Base-by-base conservation (phyloP, 2,113 vertebrate genomes). In the Silurus asotus region DNA sequence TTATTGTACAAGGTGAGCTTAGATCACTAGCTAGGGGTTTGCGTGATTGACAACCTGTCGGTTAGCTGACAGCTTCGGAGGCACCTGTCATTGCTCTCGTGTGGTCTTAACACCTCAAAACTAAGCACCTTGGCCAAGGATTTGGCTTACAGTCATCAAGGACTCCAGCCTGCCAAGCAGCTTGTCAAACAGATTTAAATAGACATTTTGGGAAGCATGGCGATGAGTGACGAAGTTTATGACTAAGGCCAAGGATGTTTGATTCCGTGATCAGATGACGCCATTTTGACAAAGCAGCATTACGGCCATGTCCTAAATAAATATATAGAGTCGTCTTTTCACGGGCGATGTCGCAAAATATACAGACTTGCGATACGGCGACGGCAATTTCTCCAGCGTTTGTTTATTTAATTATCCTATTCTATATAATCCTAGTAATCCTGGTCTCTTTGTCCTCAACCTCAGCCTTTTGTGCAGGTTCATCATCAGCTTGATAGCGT, bases 1-100 rank as follows among this genome's bases (percentile, higher is more conserved):
- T 99, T 94, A 99, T 99, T 0, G 97, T 99, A 85, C 98, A 99
- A 97, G 98, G 98, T 99, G 96, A 96, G 96, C 15, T 7, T 48
- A 15, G 48, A 72, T 13, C 4, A 8, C 51, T 11, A 23, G 70
- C 55, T 25, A 59, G 53, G 69, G 79, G 75, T 72, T 74, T 78
- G 80, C 77, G 84, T 88, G 83, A 82, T 59, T 83, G 28, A n/a
- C 64, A 88, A 83, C 28, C 72, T 84, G 64, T 86, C 80, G 20
- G 70, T 70, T 81, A 49, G 65, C 72, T 56, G 56, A 70, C 55
- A 49, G 61, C 76, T 75, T 37, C 81, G 55, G 53, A 10, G 49
- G 20, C 72, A 76, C 53, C 51, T 79, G 72, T 58, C 59, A 80
- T 78, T 20, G 48, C 17, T 28, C 53, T 45, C 20, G 56, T 62